Conservation (phyloP, 2,888 invertebrate genomes). For the Augiades crinisus region DNA sequence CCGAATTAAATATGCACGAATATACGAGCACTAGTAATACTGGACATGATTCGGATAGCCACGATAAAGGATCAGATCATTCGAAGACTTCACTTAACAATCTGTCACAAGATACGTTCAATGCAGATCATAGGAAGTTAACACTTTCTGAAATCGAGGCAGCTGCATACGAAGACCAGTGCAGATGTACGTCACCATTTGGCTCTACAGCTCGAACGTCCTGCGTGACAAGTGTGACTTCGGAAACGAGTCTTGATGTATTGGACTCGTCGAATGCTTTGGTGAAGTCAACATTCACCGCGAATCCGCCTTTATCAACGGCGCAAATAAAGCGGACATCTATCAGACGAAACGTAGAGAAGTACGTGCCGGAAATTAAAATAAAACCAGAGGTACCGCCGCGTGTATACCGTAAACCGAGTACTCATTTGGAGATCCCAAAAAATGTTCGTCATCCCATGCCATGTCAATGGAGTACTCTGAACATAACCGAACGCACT, state of each 20-base stretch:
- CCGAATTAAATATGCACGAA: conserved; percentile 81
- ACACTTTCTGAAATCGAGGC: conserved; percentile 82
- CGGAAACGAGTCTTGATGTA: conserved; percentile 79
- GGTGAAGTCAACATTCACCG: conserved; percentile 73
- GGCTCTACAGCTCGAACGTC: conserved; percentile 87
- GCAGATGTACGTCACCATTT: conserved; percentile 87
- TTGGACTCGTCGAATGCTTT: conserved; percentile 76
- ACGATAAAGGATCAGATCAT: conserved; percentile 54
- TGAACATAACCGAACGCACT: conserved; percentile 70
- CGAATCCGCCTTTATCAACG: conserved; percentile 67
- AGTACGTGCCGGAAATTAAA: conserved; percentile 66
- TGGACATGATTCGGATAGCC: conserved; percentile 63
- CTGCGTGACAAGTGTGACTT: conserved; percentile 80
- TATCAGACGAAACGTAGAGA: conserved; percentile 66
- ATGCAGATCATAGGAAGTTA: conserved; percentile 59
- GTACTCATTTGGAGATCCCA: conserved; percentile 69
- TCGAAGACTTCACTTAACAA: conserved; percentile 52
- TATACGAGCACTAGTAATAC: conserved; percentile 47
- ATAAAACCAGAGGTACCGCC: conserved; percentile 72
- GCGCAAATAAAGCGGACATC: conserved; percentile 76
- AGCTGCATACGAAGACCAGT: conserved; percentile 85
- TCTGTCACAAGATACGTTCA: conserved; percentile 53
- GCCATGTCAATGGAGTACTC: conserved; percentile 73
- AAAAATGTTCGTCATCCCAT: conserved; percentile 69
- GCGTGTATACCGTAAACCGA: conserved; percentile 69